Base-by-base conservation (phyloP, 2,888 invertebrate species). In the Yponomeuta plumbellus region DNA sequence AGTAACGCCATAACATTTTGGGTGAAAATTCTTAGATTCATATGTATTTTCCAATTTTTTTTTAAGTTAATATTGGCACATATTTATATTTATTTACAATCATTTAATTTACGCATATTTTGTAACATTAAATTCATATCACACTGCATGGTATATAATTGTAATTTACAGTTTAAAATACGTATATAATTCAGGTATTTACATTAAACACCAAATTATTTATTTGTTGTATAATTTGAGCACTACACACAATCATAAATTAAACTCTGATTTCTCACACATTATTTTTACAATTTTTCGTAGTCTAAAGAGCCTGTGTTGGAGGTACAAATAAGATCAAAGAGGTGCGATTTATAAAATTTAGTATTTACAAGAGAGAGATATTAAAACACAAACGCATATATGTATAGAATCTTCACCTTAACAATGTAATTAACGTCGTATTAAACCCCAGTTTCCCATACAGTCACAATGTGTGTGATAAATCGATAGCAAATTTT, bases 1-100 rank as follows among this genome's bases (percentile, higher is more conserved):
- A 34, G 34, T 34, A 63, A 40, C 44, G 20, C 22, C 17, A 67
- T 70, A 74, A 75, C 71, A 67, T 72, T 66, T 70, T 72, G 73
- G 66, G 58, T 67, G 57, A 67, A 67, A 20, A 44, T 52, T 63
- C 26, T 61, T n/a, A 26, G 13, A 26, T 40, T 23, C 13, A 6
- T 11, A 23, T 13, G 4, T 11, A 26, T 34, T 34, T 34, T 34
- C 8, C 6, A 34, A 34, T 61, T 26, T 26, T 11, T 63, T 8
- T 63, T 40, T 22, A 22, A 20, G 21, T 20, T 13, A 52, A 22
- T 22, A 52, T 85, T 85, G 84, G 85, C 85, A 85, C 85, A 22
- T 34, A 74, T 78, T 67, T 69, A 77, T 73, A 74, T 74, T 34
- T 73, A 81, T 81, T 76, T 80, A 80, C 78, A 77, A 69, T 75